phyloP scores from a whole-genome alignment of 1,140 invertebrate species.

The Trichomalopsis sarcophagae region DNA sequence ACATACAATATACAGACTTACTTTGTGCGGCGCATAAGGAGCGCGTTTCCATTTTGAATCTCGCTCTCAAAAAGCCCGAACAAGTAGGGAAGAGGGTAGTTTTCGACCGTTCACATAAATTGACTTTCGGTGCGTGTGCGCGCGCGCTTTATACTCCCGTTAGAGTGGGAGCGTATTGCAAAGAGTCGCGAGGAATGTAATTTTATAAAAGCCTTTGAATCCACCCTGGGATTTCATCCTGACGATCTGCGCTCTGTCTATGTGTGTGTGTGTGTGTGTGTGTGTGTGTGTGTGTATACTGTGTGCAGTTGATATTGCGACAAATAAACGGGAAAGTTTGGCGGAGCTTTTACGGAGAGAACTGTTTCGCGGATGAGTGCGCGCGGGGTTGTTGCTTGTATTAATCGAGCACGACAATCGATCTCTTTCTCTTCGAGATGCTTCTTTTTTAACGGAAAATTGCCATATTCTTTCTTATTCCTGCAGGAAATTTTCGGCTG shows the following conservation, averaged over 20 bases:
- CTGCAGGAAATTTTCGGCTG: too few relatives aligned
- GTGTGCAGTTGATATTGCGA: neutral
- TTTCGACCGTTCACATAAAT: constrained; percentile 30
- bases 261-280: neutral
- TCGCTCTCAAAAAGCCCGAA: neutral
- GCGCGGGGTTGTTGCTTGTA: neutral
- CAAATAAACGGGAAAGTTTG: constrained; percentile 15
- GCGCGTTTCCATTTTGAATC: neutral
- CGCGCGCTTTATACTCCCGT: constrained; percentile 18
- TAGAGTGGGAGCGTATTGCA: neutral
- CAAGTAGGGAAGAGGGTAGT: neutral
- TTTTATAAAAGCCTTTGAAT: constrained; percentile 46
- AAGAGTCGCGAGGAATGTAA: constrained; percentile 28
- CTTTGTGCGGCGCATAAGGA: constrained; percentile 12
- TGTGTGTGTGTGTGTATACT: neutral
- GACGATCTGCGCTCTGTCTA: neutral
- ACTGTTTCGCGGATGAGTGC: neutral
- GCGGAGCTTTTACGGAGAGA: neutral
- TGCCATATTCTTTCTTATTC: too few relatives aligned
- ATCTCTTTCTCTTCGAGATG: neutral
- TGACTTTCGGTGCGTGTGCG: neutral
- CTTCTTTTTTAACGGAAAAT: too few relatives aligned
- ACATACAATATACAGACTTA: neutral
- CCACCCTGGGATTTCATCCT: neutral
- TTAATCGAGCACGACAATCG: neutral